Percentiles rank a stretch among this genome's conserved stretches.
Conservation (phyloP, 2,888 invertebrate species). For the Alviniconcha strummeri region DNA sequence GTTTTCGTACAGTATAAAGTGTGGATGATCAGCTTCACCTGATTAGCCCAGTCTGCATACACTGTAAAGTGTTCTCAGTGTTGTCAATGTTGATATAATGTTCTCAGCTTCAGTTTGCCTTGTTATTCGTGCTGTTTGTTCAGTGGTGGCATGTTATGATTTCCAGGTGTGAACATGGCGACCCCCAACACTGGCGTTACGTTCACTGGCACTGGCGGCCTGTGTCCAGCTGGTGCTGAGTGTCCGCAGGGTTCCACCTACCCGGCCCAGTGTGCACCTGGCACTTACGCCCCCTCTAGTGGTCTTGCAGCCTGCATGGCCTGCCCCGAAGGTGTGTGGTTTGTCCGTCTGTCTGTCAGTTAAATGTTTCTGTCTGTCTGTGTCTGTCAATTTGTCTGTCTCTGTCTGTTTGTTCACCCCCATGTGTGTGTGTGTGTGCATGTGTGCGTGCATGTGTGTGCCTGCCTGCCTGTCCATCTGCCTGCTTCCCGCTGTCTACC, state of each 20-base stretch:
- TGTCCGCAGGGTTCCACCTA: slow-evolving; percentile 61
- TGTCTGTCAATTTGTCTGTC: neutral
- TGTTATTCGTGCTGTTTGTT: no score
- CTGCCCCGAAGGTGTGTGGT: slow-evolving; percentile 61
- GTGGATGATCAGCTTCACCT: no score
- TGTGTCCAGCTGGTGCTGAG: slow-evolving; percentile 65
- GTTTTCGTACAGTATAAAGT: no score
- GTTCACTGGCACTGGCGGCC: slow-evolving; percentile 63
- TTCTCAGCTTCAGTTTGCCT: no score
- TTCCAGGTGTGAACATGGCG: slow-evolving; percentile 63
- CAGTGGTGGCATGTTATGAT: neutral
- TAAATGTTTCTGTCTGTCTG: no score
- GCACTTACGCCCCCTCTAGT: slow-evolving; percentile 57
- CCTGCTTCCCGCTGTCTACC: no score
- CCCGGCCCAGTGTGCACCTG: slow-evolving; percentile 55
- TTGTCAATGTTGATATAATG: no score
- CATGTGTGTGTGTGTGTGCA: slow-evolving; percentile 6
- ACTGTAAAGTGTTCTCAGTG: no score
- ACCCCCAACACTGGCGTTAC: slow-evolving; percentile 53
- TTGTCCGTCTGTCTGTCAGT: no score
- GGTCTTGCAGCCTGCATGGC: slow-evolving; percentile 54
- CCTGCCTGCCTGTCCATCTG: neutral
- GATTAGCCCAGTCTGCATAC: no score
- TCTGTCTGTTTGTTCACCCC: neutral
- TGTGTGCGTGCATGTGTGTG: neutral